These are phyloP conservation scores for Vulpes vulpes DNA, from an alignment of 2,113 vertebrate species.

Conservation along the genomic window DNA sequence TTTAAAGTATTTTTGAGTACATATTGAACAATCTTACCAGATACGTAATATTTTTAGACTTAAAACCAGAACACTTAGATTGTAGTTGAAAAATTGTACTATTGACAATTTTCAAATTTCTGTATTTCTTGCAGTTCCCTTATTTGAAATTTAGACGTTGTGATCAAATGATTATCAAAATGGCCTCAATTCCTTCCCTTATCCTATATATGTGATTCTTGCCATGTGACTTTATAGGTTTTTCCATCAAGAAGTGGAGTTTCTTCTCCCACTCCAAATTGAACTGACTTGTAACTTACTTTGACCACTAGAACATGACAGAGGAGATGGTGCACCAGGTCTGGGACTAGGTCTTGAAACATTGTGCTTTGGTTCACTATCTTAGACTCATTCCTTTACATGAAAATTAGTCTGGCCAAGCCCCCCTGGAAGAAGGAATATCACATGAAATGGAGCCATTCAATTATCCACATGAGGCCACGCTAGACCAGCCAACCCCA, in stretches of 20 bases:
- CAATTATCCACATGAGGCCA: neutral
- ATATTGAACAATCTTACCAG: neutral
- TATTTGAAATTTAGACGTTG: slow-evolving; percentile 35
- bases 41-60: neutral
- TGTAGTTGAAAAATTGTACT: neutral
- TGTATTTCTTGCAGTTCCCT: neutral
- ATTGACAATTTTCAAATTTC: neutral
- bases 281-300: neutral
- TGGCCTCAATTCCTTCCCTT: neutral
- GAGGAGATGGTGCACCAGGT: neutral
- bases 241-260: neutral
- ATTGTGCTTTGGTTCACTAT: neutral
- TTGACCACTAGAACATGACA: neutral
- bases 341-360: neutral
- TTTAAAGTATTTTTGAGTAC: neutral
- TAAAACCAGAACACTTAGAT: neutral
- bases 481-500: accelerated
- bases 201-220: neutral
- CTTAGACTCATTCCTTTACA: neutral
- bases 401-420: neutral
- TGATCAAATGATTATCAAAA: neutral
- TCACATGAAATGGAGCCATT: neutral
- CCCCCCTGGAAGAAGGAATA: neutral
- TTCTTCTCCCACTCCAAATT: neutral
- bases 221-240: neutral